Base-by-base conservation (phyloP, 2,113 vertebrate genomes). In the Tonatia bakeri region DNA sequence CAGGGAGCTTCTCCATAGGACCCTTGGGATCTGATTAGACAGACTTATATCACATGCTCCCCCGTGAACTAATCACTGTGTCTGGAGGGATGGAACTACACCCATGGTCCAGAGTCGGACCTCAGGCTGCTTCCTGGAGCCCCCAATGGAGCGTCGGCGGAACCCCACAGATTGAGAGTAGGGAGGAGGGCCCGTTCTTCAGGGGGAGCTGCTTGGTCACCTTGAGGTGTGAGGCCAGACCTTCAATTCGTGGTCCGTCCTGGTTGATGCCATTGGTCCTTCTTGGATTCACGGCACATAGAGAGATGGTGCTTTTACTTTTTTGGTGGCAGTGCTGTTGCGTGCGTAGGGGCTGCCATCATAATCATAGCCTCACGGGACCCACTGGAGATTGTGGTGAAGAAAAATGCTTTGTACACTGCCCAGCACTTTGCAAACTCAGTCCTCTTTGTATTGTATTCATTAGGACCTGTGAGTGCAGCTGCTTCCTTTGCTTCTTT, bases 311-410 rank as follows among this genome's bases (percentile, higher is more conserved):
- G 5, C 52, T 43, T n/a, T 8, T 28, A 28, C 64, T 36, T 15
- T 20, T 38, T 28, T 2, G 2, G n/a, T 33, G 56, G 12, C 15
- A 0, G 3, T 1, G 15, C 80, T 13, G 7, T 38, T 43, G 38
- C 7, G 4, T 26, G 17, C 38, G 0, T 1, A 31, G n/a, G 70
- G 4, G 33, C 45, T 22, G 3, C 33, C 5, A 1, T 94, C 45
- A 52, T 22, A 81, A 36, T 22, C 59, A 45, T 47, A 28, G 43
- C 40, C 77, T 54, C 0, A 1, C 11, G 3, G 50, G 67, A 31
- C 56, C n/a, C 17, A 1, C n/a, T 28, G 33, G 67, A 50, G 90
- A 75, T 5, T 1, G 0, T 6, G 4, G 3, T n/a, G 17, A 43
- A 45, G 45, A 50, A 28, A 36, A 43, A 4, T 12, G 14, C 77